Conservation (phyloP, 2,113 vertebrate genomes). For the Myrmophylax atrothorax region DNA sequence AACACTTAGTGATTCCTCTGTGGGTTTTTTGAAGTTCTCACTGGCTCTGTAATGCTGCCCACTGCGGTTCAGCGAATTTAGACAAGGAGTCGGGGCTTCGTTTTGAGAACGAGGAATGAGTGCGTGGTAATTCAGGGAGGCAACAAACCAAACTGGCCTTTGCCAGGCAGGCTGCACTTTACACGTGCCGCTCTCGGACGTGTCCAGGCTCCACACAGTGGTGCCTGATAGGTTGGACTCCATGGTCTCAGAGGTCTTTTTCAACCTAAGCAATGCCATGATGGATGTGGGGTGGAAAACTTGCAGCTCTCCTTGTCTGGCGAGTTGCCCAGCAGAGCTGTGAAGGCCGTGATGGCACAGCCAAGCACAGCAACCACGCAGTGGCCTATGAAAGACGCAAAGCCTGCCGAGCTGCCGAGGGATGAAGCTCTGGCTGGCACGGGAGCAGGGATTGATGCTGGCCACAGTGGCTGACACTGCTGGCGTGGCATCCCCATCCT, state of each 20-base stretch:
- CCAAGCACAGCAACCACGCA: not conserved
- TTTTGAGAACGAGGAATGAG: not conserved
- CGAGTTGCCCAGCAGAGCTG: accelerated
- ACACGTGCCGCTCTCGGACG: not conserved
- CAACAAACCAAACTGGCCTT: not conserved
- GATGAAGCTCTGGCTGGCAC: accelerated
- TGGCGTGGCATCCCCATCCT: not conserved
- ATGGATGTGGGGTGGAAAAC: not conserved
- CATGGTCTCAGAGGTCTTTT: not conserved
- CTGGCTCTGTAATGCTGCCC: not conserved
- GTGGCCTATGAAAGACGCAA: not conserved
- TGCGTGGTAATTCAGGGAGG: not conserved
- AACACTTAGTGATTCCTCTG: not conserved
- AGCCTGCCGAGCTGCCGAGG: not conserved
- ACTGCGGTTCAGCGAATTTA: not conserved
- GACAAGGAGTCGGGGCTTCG: not conserved
- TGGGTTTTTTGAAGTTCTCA: not conserved
- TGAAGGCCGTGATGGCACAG: not conserved
- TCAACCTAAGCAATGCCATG: accelerated
- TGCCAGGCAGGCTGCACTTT: not conserved
- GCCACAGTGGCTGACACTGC: accelerated
- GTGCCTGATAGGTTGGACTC: not conserved
- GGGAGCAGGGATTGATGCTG: not conserved
- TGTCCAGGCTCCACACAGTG: not conserved
- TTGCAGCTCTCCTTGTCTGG: not conserved